A percentile compares a stretch with the other conserved stretches of the same genome.
Conservation (phyloP, 2,113 vertebrate species). For the Apistogramma diplotaenia region DNA sequence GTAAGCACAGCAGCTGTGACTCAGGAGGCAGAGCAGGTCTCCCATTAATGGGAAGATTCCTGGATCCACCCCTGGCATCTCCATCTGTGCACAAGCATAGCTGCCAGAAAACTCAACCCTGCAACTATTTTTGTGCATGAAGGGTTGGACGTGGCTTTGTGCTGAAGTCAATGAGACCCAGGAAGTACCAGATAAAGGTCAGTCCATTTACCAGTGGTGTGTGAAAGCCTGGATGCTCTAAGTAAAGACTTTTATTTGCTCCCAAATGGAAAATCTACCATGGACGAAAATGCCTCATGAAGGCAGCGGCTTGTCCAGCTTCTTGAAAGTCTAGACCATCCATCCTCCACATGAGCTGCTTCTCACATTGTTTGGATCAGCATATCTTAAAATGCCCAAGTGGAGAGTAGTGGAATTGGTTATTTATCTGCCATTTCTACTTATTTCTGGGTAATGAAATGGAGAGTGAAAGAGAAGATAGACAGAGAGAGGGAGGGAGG, state of each 20-base stretch:
- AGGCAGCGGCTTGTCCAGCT: background rate
- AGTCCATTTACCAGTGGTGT: background rate
- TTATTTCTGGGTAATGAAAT: background rate
- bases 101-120: background rate
- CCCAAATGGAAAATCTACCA: background rate
- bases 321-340: background rate
- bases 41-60: background rate
- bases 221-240: background rate
- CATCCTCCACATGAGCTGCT: rapidly evolving
- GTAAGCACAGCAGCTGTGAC: background rate
- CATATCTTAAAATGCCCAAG: background rate
- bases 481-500: background rate
- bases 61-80: background rate
- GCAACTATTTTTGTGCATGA: background rate
- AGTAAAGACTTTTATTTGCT: background rate
- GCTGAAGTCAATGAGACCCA: background rate
- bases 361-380: background rate
- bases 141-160: background rate
- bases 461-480: background rate
- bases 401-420: background rate
- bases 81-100: too few species aligned
- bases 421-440: background rate
- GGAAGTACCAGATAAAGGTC: background rate
- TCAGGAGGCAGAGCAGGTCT: background rate
- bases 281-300: background rate